Evolutionary conservation across 2,888 invertebrate species (phyloP).

Genomic region (Chalcis sispes): DNA sequence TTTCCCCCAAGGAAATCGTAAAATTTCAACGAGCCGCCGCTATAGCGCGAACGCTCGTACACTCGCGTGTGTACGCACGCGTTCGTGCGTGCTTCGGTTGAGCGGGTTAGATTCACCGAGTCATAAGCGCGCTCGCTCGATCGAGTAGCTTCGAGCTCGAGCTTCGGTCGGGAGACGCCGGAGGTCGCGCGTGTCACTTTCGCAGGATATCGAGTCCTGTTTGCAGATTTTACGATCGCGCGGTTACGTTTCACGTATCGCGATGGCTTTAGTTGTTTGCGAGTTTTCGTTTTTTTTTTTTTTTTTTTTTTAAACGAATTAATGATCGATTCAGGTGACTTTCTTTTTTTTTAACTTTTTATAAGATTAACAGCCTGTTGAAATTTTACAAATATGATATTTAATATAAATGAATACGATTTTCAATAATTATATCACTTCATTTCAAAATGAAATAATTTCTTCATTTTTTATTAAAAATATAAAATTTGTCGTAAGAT

Average conservation of each 20-base stretch:
- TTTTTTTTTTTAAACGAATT: too few species aligned
- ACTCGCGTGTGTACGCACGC: not conserved
- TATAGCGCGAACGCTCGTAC: too few species aligned
- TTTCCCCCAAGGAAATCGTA: not conserved
- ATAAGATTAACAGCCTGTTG: not conserved
- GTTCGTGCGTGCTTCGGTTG: not conserved
- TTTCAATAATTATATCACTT: too few species aligned
- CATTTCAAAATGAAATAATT: too few species aligned
- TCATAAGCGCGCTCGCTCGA: conserved; percentile 24
- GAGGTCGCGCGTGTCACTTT: conserved; percentile 53
- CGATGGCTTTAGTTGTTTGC: not conserved
- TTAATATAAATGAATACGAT: too few species aligned
- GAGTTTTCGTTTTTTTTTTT: not conserved
- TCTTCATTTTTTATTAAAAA: too few species aligned
- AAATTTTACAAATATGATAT: too few species aligned
- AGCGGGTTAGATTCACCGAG: conserved; percentile 37
- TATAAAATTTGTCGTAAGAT: too few species aligned
- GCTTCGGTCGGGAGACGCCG: conserved; percentile 39
- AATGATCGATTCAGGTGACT: not conserved
- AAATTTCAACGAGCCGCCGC: too few species aligned
- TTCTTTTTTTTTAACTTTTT: not conserved
- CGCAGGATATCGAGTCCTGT: not conserved
- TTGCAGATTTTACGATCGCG: not conserved
- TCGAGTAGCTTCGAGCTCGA: conserved; percentile 1
- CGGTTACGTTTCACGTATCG: not conserved